Base-by-base conservation (phyloP, 2,888 invertebrate species). In the Heteropelma amictum region DNA sequence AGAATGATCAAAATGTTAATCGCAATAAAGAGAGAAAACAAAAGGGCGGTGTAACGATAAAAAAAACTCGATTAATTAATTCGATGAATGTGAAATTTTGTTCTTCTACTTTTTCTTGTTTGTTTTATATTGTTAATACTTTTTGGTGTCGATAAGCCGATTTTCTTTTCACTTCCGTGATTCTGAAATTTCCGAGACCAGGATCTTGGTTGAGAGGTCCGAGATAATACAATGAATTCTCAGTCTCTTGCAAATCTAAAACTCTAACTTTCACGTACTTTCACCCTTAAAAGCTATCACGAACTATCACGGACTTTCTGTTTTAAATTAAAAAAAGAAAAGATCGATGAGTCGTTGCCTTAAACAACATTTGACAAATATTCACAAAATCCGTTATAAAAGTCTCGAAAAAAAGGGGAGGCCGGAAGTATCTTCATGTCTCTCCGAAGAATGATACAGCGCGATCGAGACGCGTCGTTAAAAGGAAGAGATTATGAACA, bases 381-480 rank as follows among this genome's bases (percentile, higher is more conserved):
- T 45, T 75, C 17, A 38, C 42, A 63, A n/a, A n/a, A n/a, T n/a
- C n/a, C n/a, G n/a, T n/a, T n/a, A n/a, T n/a, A n/a, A n/a, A n/a
- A n/a, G n/a, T n/a, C n/a, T n/a, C n/a, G n/a, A n/a, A n/a, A n/a
- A n/a, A n/a, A n/a, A n/a, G n/a, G n/a, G n/a, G n/a, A n/a, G n/a
- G n/a, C n/a, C n/a, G 67, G 67, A 63, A 71, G 71, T 72, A 68
- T 76, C 72, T 72, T 58, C 28, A 51, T n/a, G n/a, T n/a, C 49
- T 42, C 35, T 72, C 12, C 42, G 35, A 68, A 47, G n/a, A 69
- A 53, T 58, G 56, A 26, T 49, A 35, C 28, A 58, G 47, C 28
- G 33, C 60, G 47, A 63, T 33, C 40, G 30, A 45, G 56, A 68
- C 45, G 63, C 45, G 23, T 38, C 10, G 45, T 28, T 19, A 47